phyloP scores from a whole-genome alignment of 2,113 vertebrate species.

The Oncorhynchus tshawytscha region DNA sequence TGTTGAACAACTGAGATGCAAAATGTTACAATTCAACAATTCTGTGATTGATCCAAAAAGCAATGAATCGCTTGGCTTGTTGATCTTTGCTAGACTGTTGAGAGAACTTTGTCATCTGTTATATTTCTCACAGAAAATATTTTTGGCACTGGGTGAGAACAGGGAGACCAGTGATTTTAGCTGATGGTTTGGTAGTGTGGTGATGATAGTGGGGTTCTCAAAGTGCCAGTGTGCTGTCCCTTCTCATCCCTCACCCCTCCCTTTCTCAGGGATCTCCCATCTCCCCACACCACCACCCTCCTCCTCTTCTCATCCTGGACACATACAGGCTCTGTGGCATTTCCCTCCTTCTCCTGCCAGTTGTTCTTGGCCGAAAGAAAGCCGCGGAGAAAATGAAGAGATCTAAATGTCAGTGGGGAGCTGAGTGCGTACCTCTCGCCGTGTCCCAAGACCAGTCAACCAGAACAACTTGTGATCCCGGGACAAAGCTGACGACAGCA shows the following conservation, averaged over 20 bases:
- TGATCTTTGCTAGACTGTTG: not conserved
- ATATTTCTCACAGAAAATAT: slow-evolving; percentile 37
- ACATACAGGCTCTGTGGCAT: slow-evolving; percentile 59
- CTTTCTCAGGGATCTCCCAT: slow-evolving; percentile 31
- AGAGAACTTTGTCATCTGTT: not conserved
- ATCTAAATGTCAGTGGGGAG: slow-evolving; percentile 93
- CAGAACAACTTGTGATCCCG: slow-evolving; percentile 95
- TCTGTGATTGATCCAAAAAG: not conserved
- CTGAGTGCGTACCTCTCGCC: slow-evolving; percentile 85
- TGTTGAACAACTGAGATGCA: not conserved
- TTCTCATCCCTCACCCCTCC: slow-evolving; percentile 38
- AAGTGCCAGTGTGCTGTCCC: slow-evolving; percentile 3
- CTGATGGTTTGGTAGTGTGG: not conserved
- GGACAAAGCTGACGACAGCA: slow-evolving; percentile 89
- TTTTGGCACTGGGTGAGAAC: slow-evolving; percentile 19
- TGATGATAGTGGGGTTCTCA: slow-evolving; percentile 2
- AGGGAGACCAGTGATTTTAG: not conserved
- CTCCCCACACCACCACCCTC: slow-evolving; percentile 33
- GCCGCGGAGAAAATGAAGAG: slow-evolving; percentile 89
- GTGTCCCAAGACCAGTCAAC: slow-evolving; percentile 89
- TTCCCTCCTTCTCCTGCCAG: slow-evolving; percentile 61
- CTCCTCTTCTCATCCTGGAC: slow-evolving; percentile 11
- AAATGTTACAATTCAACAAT: not conserved
- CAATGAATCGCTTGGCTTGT: not conserved
- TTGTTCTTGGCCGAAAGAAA: slow-evolving; percentile 80